Evolutionary conservation across 2,113 vertebrate genomes (phyloP).

Genomic region (Phyllostomus hastatus): DNA sequence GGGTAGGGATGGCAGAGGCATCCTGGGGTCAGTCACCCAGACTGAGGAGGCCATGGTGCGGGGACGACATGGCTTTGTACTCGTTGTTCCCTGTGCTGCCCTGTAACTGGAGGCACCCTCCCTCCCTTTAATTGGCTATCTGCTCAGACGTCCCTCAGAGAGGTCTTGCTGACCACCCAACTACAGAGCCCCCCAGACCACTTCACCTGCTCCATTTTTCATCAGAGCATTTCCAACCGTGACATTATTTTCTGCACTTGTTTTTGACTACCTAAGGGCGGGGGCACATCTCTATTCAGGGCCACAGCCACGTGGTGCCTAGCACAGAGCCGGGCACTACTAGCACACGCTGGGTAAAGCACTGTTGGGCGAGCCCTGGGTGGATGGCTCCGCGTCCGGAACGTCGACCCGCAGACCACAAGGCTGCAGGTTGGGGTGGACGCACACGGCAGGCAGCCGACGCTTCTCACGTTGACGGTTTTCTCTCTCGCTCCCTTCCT

Average conservation of each 20-base stretch:
- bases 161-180: neutral
- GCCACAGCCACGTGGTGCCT: accelerated
- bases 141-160: neutral
- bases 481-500: too few relatives aligned
- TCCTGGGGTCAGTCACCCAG: neutral
- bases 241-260: neutral
- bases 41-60: neutral
- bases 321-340: neutral
- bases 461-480: too few relatives aligned
- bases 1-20: neutral
- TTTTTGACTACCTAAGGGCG: neutral
- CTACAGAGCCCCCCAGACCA: neutral
- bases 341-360: neutral
- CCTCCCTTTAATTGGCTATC: neutral
- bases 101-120: neutral
- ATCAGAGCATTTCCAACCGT: neutral
- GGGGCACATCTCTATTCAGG: neutral
- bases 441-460: too few relatives aligned
- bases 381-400: too few relatives aligned
- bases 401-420: too few relatives aligned
- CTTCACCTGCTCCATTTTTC: neutral
- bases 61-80: neutral
- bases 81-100: neutral
- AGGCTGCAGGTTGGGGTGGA: too few relatives aligned
- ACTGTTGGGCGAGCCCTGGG: neutral